These are phyloP conservation scores for Bryconaethiops microstoma DNA, from an alignment of 2,797 vertebrate species.

Conservation along the genomic window DNA sequence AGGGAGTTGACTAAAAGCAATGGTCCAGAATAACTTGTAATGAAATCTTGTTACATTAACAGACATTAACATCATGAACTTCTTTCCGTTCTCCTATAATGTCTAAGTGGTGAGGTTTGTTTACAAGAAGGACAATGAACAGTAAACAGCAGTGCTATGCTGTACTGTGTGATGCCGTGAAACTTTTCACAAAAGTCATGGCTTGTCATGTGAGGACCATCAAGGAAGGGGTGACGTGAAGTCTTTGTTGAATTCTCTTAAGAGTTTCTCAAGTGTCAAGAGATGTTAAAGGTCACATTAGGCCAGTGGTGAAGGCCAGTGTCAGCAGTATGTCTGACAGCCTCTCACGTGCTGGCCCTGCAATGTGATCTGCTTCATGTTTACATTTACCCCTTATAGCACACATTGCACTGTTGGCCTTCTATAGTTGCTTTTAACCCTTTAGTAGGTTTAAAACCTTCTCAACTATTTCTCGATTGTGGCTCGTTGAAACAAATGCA, in stretches of 20 bases:
- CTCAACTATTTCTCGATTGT: no score
- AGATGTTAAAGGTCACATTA: slow-evolving; percentile 18
- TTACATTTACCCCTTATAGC: neutral
- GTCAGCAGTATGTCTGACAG: slow-evolving; percentile 24
- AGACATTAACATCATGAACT: neutral
- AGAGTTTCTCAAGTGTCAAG: slow-evolving; percentile 13
- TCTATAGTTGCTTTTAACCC: neutral
- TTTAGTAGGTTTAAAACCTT: no score
- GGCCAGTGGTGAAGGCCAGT: neutral
- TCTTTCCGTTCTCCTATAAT: no score
- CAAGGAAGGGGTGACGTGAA: neutral
- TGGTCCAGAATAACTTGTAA: neutral
- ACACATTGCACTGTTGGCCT: neutral
- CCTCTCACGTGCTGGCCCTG: neutral
- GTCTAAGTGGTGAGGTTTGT: neutral
- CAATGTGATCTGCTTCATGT: neutral
- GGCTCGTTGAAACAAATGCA: no score
- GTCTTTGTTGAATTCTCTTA: neutral
- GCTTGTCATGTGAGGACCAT: neutral
- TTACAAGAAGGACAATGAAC: neutral
- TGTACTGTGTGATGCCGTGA: neutral
- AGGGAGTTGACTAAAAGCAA: neutral
- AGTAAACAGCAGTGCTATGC: neutral
- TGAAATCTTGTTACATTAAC: neutral
- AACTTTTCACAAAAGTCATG: neutral